Conservation (phyloP, 2,888 invertebrate genomes). For the Andrena marginata region DNA sequence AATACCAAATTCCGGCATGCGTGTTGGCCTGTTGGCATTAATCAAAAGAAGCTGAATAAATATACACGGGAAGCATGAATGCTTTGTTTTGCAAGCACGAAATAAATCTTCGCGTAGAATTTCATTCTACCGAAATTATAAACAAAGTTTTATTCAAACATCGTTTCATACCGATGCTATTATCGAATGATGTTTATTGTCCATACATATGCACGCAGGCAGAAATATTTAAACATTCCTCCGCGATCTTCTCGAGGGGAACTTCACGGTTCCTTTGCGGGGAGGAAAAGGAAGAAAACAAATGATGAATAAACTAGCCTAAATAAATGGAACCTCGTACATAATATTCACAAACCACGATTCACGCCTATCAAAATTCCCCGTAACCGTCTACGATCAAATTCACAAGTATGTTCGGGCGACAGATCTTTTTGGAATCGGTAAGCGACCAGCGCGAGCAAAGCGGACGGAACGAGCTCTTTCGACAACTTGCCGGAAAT, state of each 20-base stretch:
- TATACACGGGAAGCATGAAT: slow-evolving; percentile 59
- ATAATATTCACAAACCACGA: slow-evolving; percentile 31
- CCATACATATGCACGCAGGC: neutral
- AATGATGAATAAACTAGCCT: slow-evolving; percentile 49
- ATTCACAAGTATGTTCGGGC: slow-evolving; percentile 59
- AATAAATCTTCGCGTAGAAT: slow-evolving; percentile 37
- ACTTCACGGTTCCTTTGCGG: neutral
- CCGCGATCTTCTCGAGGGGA: neutral
- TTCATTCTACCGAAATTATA: slow-evolving; percentile 11
- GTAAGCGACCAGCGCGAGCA: slow-evolving; percentile 22
- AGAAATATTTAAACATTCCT: neutral
- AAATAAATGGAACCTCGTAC: slow-evolving; percentile 14
- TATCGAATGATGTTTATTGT: slow-evolving; percentile 3
- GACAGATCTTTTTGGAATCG: slow-evolving; percentile 41
- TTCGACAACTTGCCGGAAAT: slow-evolving; percentile 28
- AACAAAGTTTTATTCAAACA: neutral
- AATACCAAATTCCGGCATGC: slow-evolving; percentile 37
- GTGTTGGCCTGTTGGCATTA: slow-evolving; percentile 30
- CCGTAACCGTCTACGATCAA: slow-evolving; percentile 34
- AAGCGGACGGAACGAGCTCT: slow-evolving; percentile 41
- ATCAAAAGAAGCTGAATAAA: slow-evolving; percentile 46
- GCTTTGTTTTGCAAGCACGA: slow-evolving; percentile 28
- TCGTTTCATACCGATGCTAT: neutral
- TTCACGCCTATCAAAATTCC: slow-evolving; percentile 43
- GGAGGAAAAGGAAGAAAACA: slow-evolving; percentile 7